phyloP scores from a whole-genome alignment of 2,797 vertebrate species.

The Picus viridis region DNA sequence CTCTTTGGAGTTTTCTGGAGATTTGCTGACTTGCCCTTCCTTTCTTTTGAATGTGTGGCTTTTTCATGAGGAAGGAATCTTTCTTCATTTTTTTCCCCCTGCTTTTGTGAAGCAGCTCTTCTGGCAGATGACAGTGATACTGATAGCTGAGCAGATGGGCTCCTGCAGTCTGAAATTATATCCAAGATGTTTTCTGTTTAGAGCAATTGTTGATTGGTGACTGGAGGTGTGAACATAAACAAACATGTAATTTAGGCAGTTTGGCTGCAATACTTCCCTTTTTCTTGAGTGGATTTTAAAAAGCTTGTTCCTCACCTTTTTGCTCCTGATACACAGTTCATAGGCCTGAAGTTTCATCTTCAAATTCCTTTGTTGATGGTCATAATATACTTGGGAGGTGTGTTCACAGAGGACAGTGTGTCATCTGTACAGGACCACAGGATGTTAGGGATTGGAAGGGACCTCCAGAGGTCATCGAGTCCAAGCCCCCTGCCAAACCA shows the following conservation, averaged over 20 bases:
- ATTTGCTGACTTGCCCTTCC: neutral
- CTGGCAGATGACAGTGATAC: constrained; percentile 51
- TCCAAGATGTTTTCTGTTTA: constrained; percentile 45
- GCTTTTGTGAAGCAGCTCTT: constrained; percentile 1
- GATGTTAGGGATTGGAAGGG: too few species aligned
- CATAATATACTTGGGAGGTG: neutral
- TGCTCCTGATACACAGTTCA: neutral
- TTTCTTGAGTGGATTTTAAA: neutral
- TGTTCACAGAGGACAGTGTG: neutral
- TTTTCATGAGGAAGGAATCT: neutral
- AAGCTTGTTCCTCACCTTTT: constrained; percentile 4
- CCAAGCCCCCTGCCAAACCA: too few species aligned
- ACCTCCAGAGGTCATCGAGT: too few species aligned
- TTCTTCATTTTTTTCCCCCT: neutral
- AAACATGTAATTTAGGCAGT: constrained; percentile 17
- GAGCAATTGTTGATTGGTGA: constrained; percentile 56
- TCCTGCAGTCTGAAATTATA: constrained; percentile 23
- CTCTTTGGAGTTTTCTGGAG: neutral
- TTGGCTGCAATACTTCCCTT: neutral
- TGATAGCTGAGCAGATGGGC: constrained; percentile 64
- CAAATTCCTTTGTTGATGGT: neutral
- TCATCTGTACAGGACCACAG: neutral
- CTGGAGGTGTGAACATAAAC: constrained; percentile 66
- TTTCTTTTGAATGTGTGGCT: neutral
- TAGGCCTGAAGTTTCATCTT: neutral